Evolutionary conservation across 92 coral and sea anemone species (phyloP), one percentile per base, ranked within the genome.

Genomic region (Phenganax subtilis): DNA sequence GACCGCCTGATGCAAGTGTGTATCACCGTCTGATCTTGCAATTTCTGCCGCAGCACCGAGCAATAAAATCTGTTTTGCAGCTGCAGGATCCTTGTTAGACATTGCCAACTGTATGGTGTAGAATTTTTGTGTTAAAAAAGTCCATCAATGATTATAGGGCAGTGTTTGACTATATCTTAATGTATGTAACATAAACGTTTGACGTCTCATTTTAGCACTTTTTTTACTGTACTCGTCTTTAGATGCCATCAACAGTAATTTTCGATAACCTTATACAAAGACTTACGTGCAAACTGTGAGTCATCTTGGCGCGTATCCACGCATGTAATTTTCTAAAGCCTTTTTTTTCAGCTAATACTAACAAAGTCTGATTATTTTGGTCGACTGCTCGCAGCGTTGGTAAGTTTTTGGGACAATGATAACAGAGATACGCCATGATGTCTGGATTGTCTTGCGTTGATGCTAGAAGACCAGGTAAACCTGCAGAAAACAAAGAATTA

Each of bases 391-490:
- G 64, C 1, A 77, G 67, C 9, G 82, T 60, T 60, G 55, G 82
- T 17, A 60, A 6, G 62, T 77, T 77, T 3, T 59, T 16, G 0
- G 82, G 55, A 17, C 82, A 77, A 57, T 77, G 51, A 51, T 11
- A 25, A 2, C 59, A 8, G 1, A 77, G 30, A 37, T 77, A 77
- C 9, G 82, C 15, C 71, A 77, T 29, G 31, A 77, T 77, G 52
- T 77, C 82, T 58, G 82, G 82, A 37, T 77, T 77, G 82, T 77
- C 71, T 62, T 77, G 82, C 9, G 69, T 62, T 9, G 57, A 30
- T 2, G 82, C 82, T 16, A 77, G 0, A 60, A 77, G 52, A 60
- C 82, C 82, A 0, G 82, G 82, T 11, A 77, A 52, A 15, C 82
- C 82, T 77, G 47, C 47, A 37, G 47, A 37, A 37, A 37, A 37